These are phyloP conservation scores for Leuciscus idus DNA, from an alignment of 2,113 vertebrate species.

Conservation along the genomic window DNA sequence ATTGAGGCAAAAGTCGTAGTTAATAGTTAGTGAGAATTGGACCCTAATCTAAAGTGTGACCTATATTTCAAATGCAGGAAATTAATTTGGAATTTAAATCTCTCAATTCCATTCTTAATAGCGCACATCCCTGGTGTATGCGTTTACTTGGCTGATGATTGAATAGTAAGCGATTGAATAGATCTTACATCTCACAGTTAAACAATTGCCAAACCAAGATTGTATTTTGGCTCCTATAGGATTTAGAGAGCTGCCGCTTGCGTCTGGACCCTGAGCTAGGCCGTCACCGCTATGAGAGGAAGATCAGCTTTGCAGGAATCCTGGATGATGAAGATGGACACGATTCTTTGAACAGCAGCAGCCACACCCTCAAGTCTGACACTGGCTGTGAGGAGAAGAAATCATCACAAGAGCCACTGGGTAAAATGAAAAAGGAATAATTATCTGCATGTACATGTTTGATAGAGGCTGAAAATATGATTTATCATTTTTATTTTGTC, in stretches of 20 bases:
- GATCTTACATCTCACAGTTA: background rate
- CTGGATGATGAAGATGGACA: constrained; percentile 96
- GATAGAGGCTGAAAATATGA: background rate
- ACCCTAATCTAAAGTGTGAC: too few relatives aligned
- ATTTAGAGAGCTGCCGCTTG: constrained; percentile 91
- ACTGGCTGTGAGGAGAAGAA: constrained; percentile 93
- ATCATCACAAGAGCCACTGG: constrained; percentile 77
- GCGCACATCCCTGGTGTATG: too few relatives aligned
- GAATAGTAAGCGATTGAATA: background rate
- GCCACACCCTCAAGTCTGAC: constrained; percentile 97
- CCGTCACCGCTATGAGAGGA: constrained; percentile 95
- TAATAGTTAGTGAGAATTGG: too few relatives aligned
- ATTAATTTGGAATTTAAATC: too few relatives aligned
- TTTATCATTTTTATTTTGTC: constrained; percentile 32
- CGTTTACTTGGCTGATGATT: too few relatives aligned
- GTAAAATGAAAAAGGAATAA: constrained; percentile 55
- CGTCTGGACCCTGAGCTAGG: constrained; percentile 94
- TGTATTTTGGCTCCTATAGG: constrained; percentile 71
- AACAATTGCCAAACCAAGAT: background rate
- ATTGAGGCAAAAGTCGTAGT: too few relatives aligned
- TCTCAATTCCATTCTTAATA: too few relatives aligned
- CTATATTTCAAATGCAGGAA: too few relatives aligned
- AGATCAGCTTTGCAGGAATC: constrained; percentile 98
- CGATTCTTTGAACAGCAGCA: constrained; percentile 97
- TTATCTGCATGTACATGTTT: background rate